Evolutionary conservation across 2,113 vertebrate species (phyloP).

Genomic region (Bos taurus): ARS-UCD2.0 NC_037329.1:61162501-61163000

Average conservation of each 20-base stretch:
- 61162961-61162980: background rate
- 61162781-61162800: background rate
- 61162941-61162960: background rate
- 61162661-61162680: background rate
- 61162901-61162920: background rate
- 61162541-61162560: background rate
- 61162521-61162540: background rate
- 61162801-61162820: background rate
- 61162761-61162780: background rate
- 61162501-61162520: background rate
- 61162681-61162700: background rate
- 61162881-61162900: background rate
- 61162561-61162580: background rate
- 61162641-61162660: background rate
- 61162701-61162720: slow-evolving; percentile 7
- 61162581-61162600: background rate
- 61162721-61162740: background rate
- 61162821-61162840: background rate
- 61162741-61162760: background rate
- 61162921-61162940: background rate
- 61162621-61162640: slow-evolving; percentile 35
- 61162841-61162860: background rate
- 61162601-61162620: slow-evolving; percentile 18
- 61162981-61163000: background rate
- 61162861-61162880: background rate